Conservation (phyloP, 2,797 vertebrate species). For the Miichthys miiuy region DNA sequence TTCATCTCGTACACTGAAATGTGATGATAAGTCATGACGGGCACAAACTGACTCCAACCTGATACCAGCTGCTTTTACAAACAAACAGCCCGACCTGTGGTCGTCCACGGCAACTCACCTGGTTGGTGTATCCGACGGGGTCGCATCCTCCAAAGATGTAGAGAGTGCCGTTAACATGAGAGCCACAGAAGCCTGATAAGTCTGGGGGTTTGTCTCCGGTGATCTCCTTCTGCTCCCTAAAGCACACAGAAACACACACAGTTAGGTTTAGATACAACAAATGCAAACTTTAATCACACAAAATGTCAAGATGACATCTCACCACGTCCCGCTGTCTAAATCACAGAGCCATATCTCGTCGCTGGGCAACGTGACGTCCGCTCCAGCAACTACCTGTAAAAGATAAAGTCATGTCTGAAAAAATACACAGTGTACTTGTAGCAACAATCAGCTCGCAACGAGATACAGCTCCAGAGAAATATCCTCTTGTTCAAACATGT, state of each 20-base stretch:
- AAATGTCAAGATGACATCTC: constrained; percentile 68
- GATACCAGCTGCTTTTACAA: background rate
- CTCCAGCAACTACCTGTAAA: constrained; percentile 88
- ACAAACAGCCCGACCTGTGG: background rate
- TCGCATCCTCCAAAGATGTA: constrained; percentile 95
- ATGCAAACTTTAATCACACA: background rate
- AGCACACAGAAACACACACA: background rate
- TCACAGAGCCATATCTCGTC: constrained; percentile 96
- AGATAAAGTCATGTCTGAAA: background rate
- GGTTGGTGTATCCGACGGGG: constrained; percentile 89
- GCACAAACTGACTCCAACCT: background rate
- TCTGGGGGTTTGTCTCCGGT: constrained; percentile 89
- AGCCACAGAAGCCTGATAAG: constrained; percentile 90
- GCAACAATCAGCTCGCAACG: constrained; percentile 13
- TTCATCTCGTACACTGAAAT: background rate
- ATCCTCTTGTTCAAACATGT: constrained; percentile 24
- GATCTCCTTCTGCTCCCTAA: constrained; percentile 90
- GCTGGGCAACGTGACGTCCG: constrained; percentile 90
- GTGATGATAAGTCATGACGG: background rate
- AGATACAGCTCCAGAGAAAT: background rate
- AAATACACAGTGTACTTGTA: background rate
- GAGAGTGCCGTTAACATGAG: constrained; percentile 86
- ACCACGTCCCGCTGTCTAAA: constrained; percentile 92
- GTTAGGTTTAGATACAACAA: background rate
- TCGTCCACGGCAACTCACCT: constrained; percentile 76